Percentiles rank a stretch among this genome's conserved stretches.
phyloP scores from a whole-genome alignment of 2,797 vertebrate species.

The Erethizon dorsatum region DNA sequence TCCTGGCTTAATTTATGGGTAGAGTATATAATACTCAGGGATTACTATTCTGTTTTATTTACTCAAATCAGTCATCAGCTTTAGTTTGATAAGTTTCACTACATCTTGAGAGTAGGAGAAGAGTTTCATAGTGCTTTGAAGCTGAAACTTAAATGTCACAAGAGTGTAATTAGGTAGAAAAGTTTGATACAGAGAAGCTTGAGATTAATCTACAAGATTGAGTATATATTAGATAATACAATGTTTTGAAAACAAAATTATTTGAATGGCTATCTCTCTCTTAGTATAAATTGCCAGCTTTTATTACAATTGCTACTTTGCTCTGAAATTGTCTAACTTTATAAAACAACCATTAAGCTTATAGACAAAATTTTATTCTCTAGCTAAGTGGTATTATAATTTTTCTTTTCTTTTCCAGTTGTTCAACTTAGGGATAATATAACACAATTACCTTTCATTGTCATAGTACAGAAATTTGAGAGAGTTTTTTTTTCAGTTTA shows the following conservation, averaged over 20 bases:
- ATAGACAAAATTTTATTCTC: conserved; percentile 56
- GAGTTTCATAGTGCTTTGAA: neutral
- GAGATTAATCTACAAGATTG: neutral
- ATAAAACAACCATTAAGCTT: conserved; percentile 46
- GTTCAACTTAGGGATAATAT: conserved; percentile 41
- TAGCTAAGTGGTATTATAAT: conserved; percentile 27
- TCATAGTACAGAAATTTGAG: neutral
- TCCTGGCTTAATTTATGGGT: neutral
- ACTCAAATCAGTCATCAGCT: neutral
- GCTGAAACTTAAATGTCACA: neutral
- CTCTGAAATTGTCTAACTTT: conserved; percentile 63
- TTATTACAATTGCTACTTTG: conserved; percentile 44
- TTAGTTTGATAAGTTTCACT: neutral
- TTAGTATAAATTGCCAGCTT: conserved; percentile 36
- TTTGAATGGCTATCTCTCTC: neutral
- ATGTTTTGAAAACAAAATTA: conserved; percentile 4
- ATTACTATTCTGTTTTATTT: neutral
- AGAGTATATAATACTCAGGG: neutral
- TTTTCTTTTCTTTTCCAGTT: conserved; percentile 46
- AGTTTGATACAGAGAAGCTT: neutral
- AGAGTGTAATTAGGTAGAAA: neutral
- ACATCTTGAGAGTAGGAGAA: neutral
- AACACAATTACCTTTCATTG: conserved; percentile 45
- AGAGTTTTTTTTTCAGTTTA: conserved; percentile 15
- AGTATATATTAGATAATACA: neutral